Base-by-base conservation (phyloP, 1,140 invertebrate species). In the Hyposmocoma kahamanoa region DNA sequence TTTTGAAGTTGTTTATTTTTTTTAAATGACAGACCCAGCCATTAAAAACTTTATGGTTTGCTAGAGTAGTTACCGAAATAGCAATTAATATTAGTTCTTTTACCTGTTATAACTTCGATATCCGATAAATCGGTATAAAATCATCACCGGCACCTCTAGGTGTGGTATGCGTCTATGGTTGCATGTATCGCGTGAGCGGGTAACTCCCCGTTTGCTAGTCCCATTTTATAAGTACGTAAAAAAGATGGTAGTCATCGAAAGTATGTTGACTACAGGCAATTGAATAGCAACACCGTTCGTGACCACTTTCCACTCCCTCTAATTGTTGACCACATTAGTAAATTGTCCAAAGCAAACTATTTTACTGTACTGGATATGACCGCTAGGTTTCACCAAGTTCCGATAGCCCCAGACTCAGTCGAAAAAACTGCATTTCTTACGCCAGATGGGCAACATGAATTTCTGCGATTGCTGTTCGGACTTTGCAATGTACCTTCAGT, bases 291-390 rank as follows among this genome's bases (percentile, higher is more conserved):
- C 13, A 52, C 47, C 5, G 26, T 44, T 2, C 28, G 17, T 26
- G 42, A 21, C 42, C 30, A 63, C 43, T 41, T 47, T 45, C 42
- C 62, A 26, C 54, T 89, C 10, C 88, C 88, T 0, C 36, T 66
- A 3, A 87, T 90, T 15, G 76, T 87, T 11, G 84, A 88, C 17
- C 59, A 57, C 43, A 21, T 67, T 15, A 59, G 64, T 13, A 19
- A 36, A 48, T n/a, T 67, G 42, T 47, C 43, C 56, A 6, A 52
- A 5, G 49, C 54, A 36, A 43, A 44, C 10, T 61, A 57, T 47
- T 76, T 72, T 51, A 47, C 36, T 11, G 9, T 21, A 3, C n/a
- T 72, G 0, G 57, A 69, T 50, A 55, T 70, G 18, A 51, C 51
- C 18, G 41, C 59, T 26, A 64, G 55, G 2, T 73, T 70, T 48